Base-by-base conservation (phyloP, 2,113 vertebrate species). In the Turdus rufiventris region DNA sequence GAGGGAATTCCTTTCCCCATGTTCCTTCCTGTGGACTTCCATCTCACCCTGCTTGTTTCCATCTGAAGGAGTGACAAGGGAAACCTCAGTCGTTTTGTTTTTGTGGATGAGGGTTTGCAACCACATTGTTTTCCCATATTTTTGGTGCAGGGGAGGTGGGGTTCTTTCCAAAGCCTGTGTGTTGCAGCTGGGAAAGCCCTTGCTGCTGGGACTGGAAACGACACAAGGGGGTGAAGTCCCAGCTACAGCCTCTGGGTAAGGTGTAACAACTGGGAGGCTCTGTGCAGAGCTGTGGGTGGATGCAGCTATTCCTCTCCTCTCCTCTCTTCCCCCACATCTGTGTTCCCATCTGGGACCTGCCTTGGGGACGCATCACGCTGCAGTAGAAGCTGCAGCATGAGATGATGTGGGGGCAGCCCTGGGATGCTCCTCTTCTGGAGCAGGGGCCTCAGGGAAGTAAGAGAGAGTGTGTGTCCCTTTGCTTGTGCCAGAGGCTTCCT, bases 401-500 rank as follows among this genome's bases (percentile, higher is more conserved):
- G 56, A 15, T 4, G 54, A 23, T 28, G 63, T 0, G 2, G 56
- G n/a, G 66, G 58, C 0, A 1, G 72, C 83, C 63, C 56, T 74
- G 86, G 47, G 86, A 86, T 74, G 79, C 60, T 92, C 50, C 42
- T 86, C 12, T 63, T 78, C 23, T 38, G 67, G 71, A 95, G 75
- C 71, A 73, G 67, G 33, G 33, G 47, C 67, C 60, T 58, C 54
- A 13, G 72, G 86, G 56, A 83, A 53, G 62, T 19, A 5, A 51
- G 53, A 54, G 31, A 40, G 11, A 4, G 36, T 12, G 66, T 34
- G 12, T 33, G 56, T 33, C 62, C 8, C 2, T 50, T 50, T 56
- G 63, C 70, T 76, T 70, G 56, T 91, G 70, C 79, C 91, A 85
- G 62, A 89, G 78, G 33, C 73, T 82, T 79, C 58, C 58, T 79